Evolutionary conservation across 2,797 vertebrate genomes (phyloP).

Genomic region (Anguilla megastoma): DNA sequence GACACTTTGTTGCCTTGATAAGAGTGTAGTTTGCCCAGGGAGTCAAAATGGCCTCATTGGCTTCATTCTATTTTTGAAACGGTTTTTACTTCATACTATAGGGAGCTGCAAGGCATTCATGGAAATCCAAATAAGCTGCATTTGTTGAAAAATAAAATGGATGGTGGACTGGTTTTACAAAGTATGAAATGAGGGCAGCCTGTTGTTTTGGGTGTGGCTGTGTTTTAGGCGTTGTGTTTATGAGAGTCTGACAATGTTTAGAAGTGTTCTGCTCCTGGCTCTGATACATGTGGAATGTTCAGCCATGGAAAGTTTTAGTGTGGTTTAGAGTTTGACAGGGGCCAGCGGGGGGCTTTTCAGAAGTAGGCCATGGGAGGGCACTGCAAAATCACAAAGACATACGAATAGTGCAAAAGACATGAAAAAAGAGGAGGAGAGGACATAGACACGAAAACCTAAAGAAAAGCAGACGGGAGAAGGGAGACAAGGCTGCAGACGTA

Average conservation of each 20-base stretch:
- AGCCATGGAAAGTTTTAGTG: slow-evolving; percentile 63
- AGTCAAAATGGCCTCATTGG: neutral
- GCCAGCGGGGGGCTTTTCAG: slow-evolving; percentile 2
- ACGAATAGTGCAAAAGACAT: neutral
- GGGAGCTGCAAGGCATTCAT: neutral
- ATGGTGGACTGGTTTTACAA: slow-evolving; percentile 46
- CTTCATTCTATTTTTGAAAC: neutral
- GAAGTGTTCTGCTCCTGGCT: slow-evolving; percentile 20
- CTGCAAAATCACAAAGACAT: neutral
- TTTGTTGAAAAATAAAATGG: neutral
- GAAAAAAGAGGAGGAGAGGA: neutral
- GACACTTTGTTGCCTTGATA: neutral
- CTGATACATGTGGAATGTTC: slow-evolving; percentile 34
- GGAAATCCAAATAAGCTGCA: neutral
- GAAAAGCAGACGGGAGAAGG: neutral
- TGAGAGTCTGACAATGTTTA: slow-evolving; percentile 42
- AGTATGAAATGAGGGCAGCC: slow-evolving; percentile 43
- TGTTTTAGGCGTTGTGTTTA: slow-evolving; percentile 41
- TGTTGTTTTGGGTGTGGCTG: slow-evolving; percentile 59
- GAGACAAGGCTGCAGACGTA: neutral
- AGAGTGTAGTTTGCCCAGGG: neutral
- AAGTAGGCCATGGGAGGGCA: slow-evolving; percentile 17
- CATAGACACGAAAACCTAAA: neutral
- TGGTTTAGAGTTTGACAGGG: slow-evolving; percentile 42
- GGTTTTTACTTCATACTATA: neutral